Base-by-base conservation (phyloP, 1,140 invertebrate species). In the Nephila pilipes region DNA sequence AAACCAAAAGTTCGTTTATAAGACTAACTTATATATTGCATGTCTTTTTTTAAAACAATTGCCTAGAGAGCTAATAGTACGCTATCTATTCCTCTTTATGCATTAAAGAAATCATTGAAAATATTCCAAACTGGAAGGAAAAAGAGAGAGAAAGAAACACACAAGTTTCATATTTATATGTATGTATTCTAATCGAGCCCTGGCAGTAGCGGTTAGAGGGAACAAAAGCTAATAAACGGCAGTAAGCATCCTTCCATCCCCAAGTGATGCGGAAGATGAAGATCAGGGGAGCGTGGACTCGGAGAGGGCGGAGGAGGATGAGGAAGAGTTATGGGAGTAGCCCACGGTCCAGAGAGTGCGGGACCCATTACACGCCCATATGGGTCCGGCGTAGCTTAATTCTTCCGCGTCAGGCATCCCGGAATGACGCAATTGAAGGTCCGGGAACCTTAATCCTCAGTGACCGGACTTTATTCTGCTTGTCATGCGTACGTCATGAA, bases 331-430 rank as follows among this genome's bases (percentile, higher is more conserved):
- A 93, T 93, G 92, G 87, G 92, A 63, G 60, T 83, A 83, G 85
- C 46, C 75, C 85, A 89, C 92, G 92, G 92, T 81, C 92, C 69
- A 89, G 22, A 79, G 87, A 93, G 92, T 89, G 69, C 85, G 55
- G 92, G 92, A 58, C 92, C 92, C 92, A 93, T 93, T 93, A 89
- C 92, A 93, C 92, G 92, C 85, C 92, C 92, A 88, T 93, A 83
- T 89, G 92, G 92, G 87, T 80, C 92, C 92, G 69, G 85, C 87
- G 85, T 89, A 89, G 87, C 92, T 89, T 93, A 93, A 93, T 93
- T 93, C 92, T 93, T 93, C 92, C 92, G 92, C 92, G 75, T 89
- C 92, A 89, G 85, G 69, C 92, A 85, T 55, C 46, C 69, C 92
- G 87, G 87, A 89, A 87, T 93, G 83, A 87, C 65, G 91, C 91